Base-by-base conservation (phyloP, 2,113 vertebrate genomes). In the Cromileptes altivelis region DNA sequence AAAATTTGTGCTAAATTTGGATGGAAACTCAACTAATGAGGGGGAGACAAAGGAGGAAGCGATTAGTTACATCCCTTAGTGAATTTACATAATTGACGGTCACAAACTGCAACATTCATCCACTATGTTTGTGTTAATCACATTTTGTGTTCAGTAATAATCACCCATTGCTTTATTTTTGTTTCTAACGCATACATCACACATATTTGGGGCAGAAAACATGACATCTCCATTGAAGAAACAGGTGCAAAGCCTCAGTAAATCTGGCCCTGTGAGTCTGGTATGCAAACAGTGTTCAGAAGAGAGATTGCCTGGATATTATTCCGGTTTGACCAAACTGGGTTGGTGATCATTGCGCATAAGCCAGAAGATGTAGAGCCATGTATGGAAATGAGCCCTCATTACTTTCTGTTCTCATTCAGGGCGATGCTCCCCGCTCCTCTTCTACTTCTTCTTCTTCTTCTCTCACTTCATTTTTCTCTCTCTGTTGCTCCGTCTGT, bases 311-410 rank as follows among this genome's bases (percentile, higher is more conserved):
- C 2, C 17, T 61, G 4, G 1, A 27, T 30, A 49, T 17, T 56
- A 42, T 86, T 75, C 49, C 69, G 21, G 33, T 85, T 63, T 70
- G 67, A 70, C 70, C 68, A 37, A 79, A 71, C 30, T 45, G 70
- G n/a, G 33, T 13, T 70, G 56, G 10, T 74, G 60, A 84, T 89
- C 61, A 70, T 55, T 68, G 64, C 56, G 25, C 19, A 27, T 42
- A 76, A 47, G 62, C 67, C 73, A 73, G 61, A 83, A 64, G 75
- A 81, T 81, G 67, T 30, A 50, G 64, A 81, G 64, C 71, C 80
- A 61, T 60, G 77, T 67, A 89, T 91, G 80, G 57, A 92, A 92
- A 95, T 94, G 74, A 81, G 82, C 75, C 74, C 89, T 90, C 80
- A 89, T 93, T 91, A 89, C 80, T 81, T 72, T 79, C 76, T 76